These are phyloP conservation scores for Pseudorasbora parva DNA, from an alignment of 2,113 vertebrate genomes.

Conservation along the genomic window DNA sequence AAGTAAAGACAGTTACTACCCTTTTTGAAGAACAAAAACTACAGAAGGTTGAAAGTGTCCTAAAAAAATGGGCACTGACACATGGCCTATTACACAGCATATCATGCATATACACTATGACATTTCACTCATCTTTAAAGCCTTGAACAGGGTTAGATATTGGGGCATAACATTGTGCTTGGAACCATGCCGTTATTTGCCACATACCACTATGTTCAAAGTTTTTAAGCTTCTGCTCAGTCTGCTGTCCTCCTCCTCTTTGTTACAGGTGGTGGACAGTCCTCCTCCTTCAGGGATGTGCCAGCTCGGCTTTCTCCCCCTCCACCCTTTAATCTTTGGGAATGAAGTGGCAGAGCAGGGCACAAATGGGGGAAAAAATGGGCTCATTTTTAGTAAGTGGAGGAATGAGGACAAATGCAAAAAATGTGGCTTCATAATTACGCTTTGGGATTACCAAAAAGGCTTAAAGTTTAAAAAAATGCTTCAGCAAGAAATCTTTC, in stretches of 20 bases:
- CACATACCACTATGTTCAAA: conserved; percentile 60
- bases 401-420: conserved; percentile 19
- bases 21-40: not conserved
- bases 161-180: conserved; percentile 47
- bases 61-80: not conserved
- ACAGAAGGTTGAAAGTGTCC: not conserved
- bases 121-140: conserved; percentile 17
- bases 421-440: conserved; percentile 18
- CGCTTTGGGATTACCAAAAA: not conserved
- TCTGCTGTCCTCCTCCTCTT: conserved; percentile 59
- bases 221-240: conserved; percentile 61
- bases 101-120: conserved; percentile 17
- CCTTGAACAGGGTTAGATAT: conserved; percentile 29
- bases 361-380: conserved; percentile 51
- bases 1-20: not conserved
- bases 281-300: conserved; percentile 59
- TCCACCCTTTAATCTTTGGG: conserved; percentile 61
- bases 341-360: conserved; percentile 52
- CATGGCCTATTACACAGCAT: not conserved
- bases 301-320: conserved; percentile 56
- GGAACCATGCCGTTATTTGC: conserved; percentile 49
- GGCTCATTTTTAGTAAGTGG: conserved; percentile 55
- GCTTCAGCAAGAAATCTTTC: not conserved
- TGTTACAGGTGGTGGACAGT: conserved; percentile 54
- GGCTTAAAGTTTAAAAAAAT: not conserved